Conservation (phyloP, 2,113 vertebrate genomes). For the Periophthalmus modestus region DNA sequence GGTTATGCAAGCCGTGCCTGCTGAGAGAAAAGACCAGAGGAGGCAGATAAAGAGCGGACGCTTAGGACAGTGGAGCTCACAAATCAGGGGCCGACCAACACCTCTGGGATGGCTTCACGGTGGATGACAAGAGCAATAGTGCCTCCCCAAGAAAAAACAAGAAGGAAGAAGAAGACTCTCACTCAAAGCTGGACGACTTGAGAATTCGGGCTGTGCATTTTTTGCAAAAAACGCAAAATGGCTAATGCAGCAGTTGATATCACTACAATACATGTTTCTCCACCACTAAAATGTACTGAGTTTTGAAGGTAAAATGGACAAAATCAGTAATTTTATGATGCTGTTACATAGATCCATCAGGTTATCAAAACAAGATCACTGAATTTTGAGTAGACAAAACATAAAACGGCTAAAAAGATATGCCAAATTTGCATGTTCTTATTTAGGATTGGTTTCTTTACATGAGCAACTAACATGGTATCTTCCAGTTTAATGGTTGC, state of each 20-base stretch:
- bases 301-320: too few relatives aligned
- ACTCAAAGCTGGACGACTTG: not conserved
- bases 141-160: conserved; percentile 70
- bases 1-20: conserved; percentile 63
- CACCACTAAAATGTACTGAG: too few relatives aligned
- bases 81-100: conserved; percentile 77
- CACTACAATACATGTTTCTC: too few relatives aligned
- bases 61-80: conserved; percentile 58
- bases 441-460: conserved; percentile 29
- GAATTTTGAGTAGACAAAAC: not conserved
- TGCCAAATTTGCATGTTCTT: too few relatives aligned
- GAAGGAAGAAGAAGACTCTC: conserved; percentile 56
- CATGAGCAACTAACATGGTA: conserved; percentile 60
- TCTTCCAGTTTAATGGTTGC: conserved; percentile 78
- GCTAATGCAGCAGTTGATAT: too few relatives aligned
- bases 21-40: conserved; percentile 53
- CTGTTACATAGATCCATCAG: too few relatives aligned
- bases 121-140: conserved; percentile 85
- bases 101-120: conserved; percentile 87
- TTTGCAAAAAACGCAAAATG: too few relatives aligned
- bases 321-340: too few relatives aligned
- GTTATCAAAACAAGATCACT: not conserved
- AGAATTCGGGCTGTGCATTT: not conserved
- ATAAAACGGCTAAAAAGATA: too few relatives aligned
- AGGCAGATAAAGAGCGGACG: conserved; percentile 50